Evolutionary conservation across 1,140 invertebrate genomes (phyloP), one percentile per base, ranked within the genome.

Genomic region (Araneus ventricosus): DNA sequence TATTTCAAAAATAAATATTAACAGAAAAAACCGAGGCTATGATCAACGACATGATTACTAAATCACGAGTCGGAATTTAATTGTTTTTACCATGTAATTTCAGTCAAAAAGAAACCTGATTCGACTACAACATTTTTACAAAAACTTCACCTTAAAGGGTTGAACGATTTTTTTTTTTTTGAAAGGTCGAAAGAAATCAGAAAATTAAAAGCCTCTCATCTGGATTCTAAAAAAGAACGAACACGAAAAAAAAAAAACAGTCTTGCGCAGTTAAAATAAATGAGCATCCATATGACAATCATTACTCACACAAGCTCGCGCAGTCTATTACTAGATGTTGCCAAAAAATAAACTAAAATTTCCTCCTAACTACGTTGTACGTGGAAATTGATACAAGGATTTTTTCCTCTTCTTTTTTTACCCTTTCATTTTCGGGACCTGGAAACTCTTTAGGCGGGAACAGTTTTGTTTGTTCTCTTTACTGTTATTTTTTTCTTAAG

Each of bases 321-420:
- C 89, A 90, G 52, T 90, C 89, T 61, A 90, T 90, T 90, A 90
- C 52, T 30, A 85, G 34, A 37, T 41, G 52, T n/a, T 79, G 39
- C 39, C 30, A 84, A 90, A 90, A 82, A 75, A n/a, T 52, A 82
- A 34, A 70, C 10, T n/a, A 34, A 61, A 90, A 79, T 34, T 79
- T 67, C 52, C 45, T 52, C 17, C 30, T 57, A 88, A 39, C 88
- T 80, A 90, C 14, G 75, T 90, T 90, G 79, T 90, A 82, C 79
- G 70, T 39, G 67, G 89, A 90, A 90, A 90, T 90, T 90, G 89
- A 90, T 90, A 90, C 89, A 90, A 63, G 34, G 24, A 39, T 59
- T 59, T 89, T 79, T 70, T 67, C 22, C 3, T 80, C 2, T 80
- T 80, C 37, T 39, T 80, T n/a, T 41, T 27, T 59, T 59, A 34